Percentiles rank a stretch among this genome's conserved stretches.
Evolutionary conservation across 2,797 vertebrate genomes (phyloP).

Genomic region (Natrix natrix): DNA sequence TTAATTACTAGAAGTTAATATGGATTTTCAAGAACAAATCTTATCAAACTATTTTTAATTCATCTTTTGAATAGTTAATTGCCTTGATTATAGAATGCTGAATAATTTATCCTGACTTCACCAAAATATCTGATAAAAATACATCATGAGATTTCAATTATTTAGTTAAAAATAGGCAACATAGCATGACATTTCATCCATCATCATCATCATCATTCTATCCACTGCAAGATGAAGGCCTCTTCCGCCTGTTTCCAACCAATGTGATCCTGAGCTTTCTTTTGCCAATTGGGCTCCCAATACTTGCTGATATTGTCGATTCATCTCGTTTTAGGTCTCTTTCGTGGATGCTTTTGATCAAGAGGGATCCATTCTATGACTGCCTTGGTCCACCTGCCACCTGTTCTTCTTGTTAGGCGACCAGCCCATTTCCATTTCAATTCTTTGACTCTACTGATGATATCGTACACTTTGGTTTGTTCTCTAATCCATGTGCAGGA

Average conservation of each 20-base stretch:
- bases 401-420: no score
- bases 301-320: neutral
- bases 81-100: neutral
- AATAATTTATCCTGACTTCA: neutral
- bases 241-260: neutral
- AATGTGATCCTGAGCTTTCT: neutral
- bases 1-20: neutral
- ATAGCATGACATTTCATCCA: neutral
- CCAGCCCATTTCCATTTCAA: no score
- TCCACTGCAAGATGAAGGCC: neutral
- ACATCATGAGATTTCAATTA: neutral
- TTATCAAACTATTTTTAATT: neutral
- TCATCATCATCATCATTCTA: neutral
- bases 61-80: neutral
- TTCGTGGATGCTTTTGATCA: neutral
- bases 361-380: neutral
- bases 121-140: neutral
- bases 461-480: no score
- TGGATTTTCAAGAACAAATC: neutral
- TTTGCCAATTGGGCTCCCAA: neutral
- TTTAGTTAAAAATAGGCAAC: neutral
- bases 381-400: neutral
- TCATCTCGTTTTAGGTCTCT: neutral
- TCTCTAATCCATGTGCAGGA: no score
- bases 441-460: no score